phyloP scores from a whole-genome alignment of 2,888 invertebrate genomes.

The Phrixothrix hirtus region DNA sequence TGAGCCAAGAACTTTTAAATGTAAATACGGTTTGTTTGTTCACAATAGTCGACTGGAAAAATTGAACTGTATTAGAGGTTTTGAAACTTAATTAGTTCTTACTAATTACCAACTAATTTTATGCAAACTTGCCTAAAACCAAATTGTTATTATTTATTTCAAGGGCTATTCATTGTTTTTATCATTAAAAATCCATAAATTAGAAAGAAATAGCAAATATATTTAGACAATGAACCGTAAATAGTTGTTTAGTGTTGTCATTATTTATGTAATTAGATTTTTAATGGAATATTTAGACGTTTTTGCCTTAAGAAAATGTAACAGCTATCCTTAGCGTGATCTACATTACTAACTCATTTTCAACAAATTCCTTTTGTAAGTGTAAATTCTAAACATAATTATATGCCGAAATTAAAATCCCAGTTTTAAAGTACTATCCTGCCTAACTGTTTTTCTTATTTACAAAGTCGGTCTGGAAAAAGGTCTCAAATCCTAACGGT shows the following conservation, averaged over 20 bases:
- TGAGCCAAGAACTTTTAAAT: too few species aligned
- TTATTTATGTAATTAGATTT: not conserved
- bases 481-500: conserved; percentile 18
- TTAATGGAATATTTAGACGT: not conserved
- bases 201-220: not conserved
- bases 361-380: too few species aligned
- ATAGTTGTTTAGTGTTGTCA: not conserved
- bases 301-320: not conserved
- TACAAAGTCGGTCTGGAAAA: conserved; percentile 1
- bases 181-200: not conserved
- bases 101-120: not conserved
- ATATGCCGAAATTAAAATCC: too few species aligned
- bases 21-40: too few species aligned
- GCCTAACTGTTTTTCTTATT: conserved; percentile 7
- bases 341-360: not conserved
- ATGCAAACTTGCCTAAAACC: conserved; percentile 4
- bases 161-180: not conserved
- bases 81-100: not conserved
- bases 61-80: too few species aligned
- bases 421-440: too few species aligned
- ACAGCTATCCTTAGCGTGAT: not conserved
- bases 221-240: not conserved
- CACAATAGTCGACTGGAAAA: too few species aligned
- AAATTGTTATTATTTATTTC: not conserved
- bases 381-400: too few species aligned